A percentile compares a stretch with the other conserved stretches of the same genome.
These are phyloP conservation scores for Propithecus coquereli DNA, from an alignment of 2,113 vertebrate genomes.

Conservation along the genomic window DNA sequence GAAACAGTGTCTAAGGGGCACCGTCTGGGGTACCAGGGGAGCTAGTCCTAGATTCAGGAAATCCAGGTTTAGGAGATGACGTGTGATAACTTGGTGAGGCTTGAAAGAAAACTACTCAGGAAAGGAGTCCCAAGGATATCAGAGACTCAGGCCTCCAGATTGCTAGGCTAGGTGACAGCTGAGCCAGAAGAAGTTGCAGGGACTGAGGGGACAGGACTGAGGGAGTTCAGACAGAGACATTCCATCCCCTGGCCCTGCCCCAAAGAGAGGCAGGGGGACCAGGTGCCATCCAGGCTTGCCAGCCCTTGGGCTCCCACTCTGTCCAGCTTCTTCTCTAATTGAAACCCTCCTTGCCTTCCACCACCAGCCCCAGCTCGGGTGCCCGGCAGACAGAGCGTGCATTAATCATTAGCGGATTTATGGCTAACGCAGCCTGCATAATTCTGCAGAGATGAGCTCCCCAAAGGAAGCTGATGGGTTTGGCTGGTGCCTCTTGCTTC, in stretches of 20 bases:
- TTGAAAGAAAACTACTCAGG: background rate
- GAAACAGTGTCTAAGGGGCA: background rate
- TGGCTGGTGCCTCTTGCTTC: background rate
- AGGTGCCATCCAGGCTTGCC: background rate
- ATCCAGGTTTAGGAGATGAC: background rate
- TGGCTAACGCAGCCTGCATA: background rate
- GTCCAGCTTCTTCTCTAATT: background rate
- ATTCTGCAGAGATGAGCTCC: constrained; percentile 8
- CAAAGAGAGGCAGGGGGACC: too few species aligned
- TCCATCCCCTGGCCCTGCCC: background rate
- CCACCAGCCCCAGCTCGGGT: background rate
- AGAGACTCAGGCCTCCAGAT: background rate
- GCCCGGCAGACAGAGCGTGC: background rate
- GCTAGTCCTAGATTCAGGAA: background rate
- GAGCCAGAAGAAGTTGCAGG: background rate
- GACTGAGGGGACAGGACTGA: background rate
- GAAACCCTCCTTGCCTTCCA: background rate
- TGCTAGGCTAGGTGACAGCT: background rate
- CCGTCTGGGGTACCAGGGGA: background rate
- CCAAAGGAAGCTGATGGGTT: background rate
- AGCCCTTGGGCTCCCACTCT: background rate
- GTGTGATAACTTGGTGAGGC: background rate
- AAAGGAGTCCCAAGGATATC: background rate
- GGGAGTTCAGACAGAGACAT: background rate
- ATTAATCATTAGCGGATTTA: background rate